Conservation (phyloP, 2,888 invertebrate genomes). For the Pomacea canaliculata region DNA sequence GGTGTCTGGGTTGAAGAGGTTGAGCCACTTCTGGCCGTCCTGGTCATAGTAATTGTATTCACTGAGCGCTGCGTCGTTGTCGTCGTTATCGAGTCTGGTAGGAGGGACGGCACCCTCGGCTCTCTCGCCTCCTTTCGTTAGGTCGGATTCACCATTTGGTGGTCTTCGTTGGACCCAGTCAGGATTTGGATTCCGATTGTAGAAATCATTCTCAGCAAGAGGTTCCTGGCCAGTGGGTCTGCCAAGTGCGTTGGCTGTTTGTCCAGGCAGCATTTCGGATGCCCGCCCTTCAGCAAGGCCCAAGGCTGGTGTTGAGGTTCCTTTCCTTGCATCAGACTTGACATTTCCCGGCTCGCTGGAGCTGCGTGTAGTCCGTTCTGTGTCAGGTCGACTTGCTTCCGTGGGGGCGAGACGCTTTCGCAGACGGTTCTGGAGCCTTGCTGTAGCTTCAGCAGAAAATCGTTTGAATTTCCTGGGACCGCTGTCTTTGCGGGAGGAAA, state of each 20-base stretch:
- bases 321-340: too few relatives aligned
- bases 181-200: too few relatives aligned
- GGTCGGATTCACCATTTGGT: not conserved
- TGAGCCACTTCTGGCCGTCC: not conserved
- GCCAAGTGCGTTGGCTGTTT: not conserved
- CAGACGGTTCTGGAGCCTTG: slow-evolving; percentile 9
- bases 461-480: slow-evolving; percentile 10
- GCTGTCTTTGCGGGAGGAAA: not conserved
- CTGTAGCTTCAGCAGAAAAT: slow-evolving; percentile 13
- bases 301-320: not conserved
- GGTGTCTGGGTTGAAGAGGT: slow-evolving; percentile 9
- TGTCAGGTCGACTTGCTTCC: not conserved
- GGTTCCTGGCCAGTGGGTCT: not conserved
- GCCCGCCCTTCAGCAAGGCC: not conserved
- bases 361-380: not conserved
- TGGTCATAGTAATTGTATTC: slow-evolving; percentile 5
- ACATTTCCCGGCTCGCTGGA: not conserved
- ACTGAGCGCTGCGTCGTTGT: not conserved
- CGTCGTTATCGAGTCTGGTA: not conserved
- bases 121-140: not conserved
- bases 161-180: not conserved
- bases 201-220: too few relatives aligned
- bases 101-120: not conserved
- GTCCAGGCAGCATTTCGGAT: not conserved
- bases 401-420: slow-evolving; percentile 1